Evolutionary conservation across 2,888 invertebrate species (phyloP).

Genomic region (Euzophera pinguis): DNA sequence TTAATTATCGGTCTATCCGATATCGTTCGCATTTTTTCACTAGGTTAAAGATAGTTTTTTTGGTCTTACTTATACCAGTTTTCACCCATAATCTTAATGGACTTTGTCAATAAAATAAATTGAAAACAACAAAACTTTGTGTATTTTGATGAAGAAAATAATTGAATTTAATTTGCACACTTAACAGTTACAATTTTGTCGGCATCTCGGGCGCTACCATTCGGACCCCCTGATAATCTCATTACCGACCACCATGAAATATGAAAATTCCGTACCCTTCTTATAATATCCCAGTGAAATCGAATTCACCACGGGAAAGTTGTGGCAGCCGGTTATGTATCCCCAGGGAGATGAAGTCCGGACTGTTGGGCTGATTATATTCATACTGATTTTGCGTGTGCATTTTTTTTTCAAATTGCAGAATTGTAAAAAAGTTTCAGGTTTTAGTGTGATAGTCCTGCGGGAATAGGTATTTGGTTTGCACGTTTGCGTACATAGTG

Average conservation of each 20-base stretch:
- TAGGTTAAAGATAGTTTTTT: no score
- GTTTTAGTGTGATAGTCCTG: no score
- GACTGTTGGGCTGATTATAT: neutral
- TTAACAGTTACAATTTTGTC: constrained; percentile 5
- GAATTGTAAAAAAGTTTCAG: neutral
- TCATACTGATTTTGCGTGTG: neutral
- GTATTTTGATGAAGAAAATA: neutral
- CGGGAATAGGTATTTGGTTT: no score
- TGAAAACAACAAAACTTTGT: no score
- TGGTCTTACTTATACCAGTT: no score
- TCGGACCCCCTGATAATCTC: constrained; percentile 2
- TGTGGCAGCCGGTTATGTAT: constrained; percentile 10
- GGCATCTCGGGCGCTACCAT: neutral
- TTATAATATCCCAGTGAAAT: constrained; percentile 8
- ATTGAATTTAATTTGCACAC: neutral
- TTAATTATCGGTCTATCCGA: no score
- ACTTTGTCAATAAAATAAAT: no score
- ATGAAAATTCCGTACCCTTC: constrained; percentile 14
- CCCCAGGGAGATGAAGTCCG: constrained; percentile 8
- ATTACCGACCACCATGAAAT: constrained; percentile 9
- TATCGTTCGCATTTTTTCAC: no score
- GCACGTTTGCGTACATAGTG: no score
- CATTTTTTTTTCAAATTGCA: neutral
- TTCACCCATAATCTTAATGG: no score
- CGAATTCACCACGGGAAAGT: constrained; percentile 13